These are phyloP conservation scores for Halcyon leucocephala DNA, from an alignment of 2,797 vertebrate genomes.

Conservation along the genomic window DNA sequence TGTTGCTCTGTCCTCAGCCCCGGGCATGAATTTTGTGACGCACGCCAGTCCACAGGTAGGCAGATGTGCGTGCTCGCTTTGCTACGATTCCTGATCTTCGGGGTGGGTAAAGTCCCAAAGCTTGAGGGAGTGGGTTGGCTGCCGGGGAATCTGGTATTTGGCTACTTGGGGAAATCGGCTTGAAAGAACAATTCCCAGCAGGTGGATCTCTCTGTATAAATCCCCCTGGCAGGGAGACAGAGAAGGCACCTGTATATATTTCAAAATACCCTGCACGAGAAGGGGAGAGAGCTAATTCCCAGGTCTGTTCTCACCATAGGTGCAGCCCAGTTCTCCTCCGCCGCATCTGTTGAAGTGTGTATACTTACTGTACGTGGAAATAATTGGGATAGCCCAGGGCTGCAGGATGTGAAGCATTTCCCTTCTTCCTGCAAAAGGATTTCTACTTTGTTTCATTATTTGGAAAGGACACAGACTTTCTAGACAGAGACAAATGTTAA, in stretches of 20 bases:
- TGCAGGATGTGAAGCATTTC: background rate
- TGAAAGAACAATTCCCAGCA: background rate
- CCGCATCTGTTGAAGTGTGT: background rate
- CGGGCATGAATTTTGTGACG: constrained; percentile 84
- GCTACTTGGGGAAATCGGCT: background rate
- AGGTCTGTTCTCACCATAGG: background rate
- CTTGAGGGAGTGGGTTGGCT: background rate
- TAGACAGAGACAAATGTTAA: background rate
- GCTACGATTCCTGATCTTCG: rapidly evolving
- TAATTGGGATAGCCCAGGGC: background rate
- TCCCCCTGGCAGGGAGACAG: background rate
- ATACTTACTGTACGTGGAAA: background rate
- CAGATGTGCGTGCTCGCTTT: rapidly evolving
- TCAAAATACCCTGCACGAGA: background rate
- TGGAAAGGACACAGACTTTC: background rate
- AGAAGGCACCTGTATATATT: background rate
- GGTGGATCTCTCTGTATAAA: background rate
- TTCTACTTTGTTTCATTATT: background rate
- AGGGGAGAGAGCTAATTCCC: background rate
- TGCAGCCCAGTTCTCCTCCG: background rate
- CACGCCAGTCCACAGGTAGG: constrained; percentile 88
- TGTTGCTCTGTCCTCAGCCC: constrained; percentile 82
- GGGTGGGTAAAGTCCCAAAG: background rate
- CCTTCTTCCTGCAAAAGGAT: background rate
- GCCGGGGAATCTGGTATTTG: background rate